Conservation (phyloP, 2,113 vertebrate species). For the Pitta sordida region DNA sequence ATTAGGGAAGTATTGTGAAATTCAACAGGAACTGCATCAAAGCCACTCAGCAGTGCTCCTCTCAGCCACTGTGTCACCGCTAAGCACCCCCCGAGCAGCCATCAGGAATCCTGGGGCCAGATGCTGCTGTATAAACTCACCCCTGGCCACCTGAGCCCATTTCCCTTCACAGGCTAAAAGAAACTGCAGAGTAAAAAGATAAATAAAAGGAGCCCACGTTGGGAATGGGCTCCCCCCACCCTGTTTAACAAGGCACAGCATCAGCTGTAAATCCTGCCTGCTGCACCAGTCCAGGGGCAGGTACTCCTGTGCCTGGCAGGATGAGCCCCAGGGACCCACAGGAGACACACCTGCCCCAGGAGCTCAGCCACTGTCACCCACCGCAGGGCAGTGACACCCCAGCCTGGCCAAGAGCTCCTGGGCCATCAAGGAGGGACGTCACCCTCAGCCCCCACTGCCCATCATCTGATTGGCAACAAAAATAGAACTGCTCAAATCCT, state of each 20-base stretch:
- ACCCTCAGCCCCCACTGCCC: neutral
- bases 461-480: neutral
- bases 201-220: rapidly evolving
- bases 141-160: neutral
- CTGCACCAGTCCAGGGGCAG: neutral
- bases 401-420: neutral
- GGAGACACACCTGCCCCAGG: rapidly evolving
- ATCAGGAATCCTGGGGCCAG: constrained; percentile 21
- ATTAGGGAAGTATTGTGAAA: constrained; percentile 37
- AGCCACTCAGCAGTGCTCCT: constrained; percentile 36
- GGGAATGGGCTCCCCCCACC: neutral
- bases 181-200: neutral
- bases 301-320: neutral
- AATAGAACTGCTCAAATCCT: constrained; percentile 26
- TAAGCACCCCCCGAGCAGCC: constrained; percentile 51
- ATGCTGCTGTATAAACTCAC: constrained; percentile 22
- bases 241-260: neutral
- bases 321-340: neutral
- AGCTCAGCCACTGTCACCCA: neutral
- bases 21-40: constrained; percentile 39
- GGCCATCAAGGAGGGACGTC: rapidly evolving
- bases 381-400: neutral
- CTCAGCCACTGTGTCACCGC: neutral
- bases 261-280: neutral
- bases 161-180: neutral